Base-by-base conservation (phyloP, 2,888 invertebrate species). In the Gandaritis pyraliata region DNA sequence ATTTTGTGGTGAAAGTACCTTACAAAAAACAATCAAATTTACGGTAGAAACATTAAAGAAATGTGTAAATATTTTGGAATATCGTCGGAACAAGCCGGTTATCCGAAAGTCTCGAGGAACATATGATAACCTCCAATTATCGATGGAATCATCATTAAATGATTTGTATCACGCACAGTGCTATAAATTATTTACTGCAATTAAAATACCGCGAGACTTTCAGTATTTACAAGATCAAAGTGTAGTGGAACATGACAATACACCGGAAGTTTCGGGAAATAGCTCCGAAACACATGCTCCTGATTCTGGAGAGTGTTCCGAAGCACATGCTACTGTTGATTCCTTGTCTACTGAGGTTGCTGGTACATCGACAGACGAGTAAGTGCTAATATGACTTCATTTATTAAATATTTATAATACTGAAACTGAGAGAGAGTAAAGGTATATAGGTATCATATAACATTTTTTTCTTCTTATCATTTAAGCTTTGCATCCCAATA, bases 41-140 rank as follows among this genome's bases (percentile, higher is more conserved):
- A 13, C 3, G 15, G 3, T 15, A 15, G 41, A 41, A 15, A 15
- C 41, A 41, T 15, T 41, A 41, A 41, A 41, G 12, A 41, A 41
- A 41, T 41, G 29, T 23, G 12, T 68, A 61, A 67, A 61, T 55
- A 61, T 65, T 65, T 61, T 61, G 12, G 61, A 71, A 70, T 71
- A 71, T 70, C 66, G 69, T 69, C 69, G 68, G 57, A 70, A 64
- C 58, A 71, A 70, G 29, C 69, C 67, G 68, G 62, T 68, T 64
- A 4, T 69, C 62, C 61, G 70, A 66, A 72, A 65, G 29, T 70
- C 68, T 39, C 64, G 64, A 63, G 48, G 46, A 68, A 68, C 60
- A 41, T 61, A 66, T 13, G 65, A 69, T 62, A 67, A 67, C 47
- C 64, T 70, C 36, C 65, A 67, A 67, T 16, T 71, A 50, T 65